A percentile compares a stretch with the other conserved stretches of the same genome.
Evolutionary conservation across 2,797 vertebrate species (phyloP).

Genomic region (Sebastes elongatus): DNA sequence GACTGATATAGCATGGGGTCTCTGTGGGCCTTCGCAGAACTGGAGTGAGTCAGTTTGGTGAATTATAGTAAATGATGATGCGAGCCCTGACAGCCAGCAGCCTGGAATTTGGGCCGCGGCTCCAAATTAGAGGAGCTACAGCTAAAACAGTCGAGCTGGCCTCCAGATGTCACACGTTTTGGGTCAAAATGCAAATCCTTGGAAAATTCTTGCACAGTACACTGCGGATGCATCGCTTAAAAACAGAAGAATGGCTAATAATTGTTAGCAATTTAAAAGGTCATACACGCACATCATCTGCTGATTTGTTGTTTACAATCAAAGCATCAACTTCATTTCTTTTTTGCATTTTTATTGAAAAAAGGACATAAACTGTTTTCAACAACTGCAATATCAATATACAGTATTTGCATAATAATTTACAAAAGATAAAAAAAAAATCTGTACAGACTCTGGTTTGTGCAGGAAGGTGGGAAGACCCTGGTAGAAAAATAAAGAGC

Average conservation of each 20-base stretch:
- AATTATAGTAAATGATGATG: slow-evolving; percentile 55
- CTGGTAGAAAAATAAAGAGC: slow-evolving; percentile 89
- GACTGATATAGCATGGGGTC: slow-evolving; percentile 41
- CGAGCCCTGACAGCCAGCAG: slow-evolving; percentile 53
- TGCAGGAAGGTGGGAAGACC: slow-evolving; percentile 91
- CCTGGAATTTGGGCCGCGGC: slow-evolving; percentile 61
- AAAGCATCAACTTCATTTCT: slow-evolving; percentile 35
- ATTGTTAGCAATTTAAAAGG: background rate
- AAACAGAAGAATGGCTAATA: background rate
- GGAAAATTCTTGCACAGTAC: slow-evolving; percentile 4
- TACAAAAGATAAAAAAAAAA: slow-evolving; percentile 81
- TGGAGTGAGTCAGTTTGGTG: slow-evolving; percentile 45
- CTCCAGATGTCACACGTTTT: slow-evolving; percentile 43
- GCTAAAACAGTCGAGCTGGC: slow-evolving; percentile 27
- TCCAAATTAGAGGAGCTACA: slow-evolving; percentile 45
- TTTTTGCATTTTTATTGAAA: slow-evolving; percentile 89
- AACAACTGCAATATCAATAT: slow-evolving; percentile 73
- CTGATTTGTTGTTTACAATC: slow-evolving; percentile 18
- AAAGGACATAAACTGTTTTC: slow-evolving; percentile 85
- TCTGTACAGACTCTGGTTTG: slow-evolving; percentile 92
- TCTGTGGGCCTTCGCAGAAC: slow-evolving; percentile 32
- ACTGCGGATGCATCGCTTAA: background rate
- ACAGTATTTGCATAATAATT: slow-evolving; percentile 84
- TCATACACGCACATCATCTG: background rate
- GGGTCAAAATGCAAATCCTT: slow-evolving; percentile 37